phyloP scores from a whole-genome alignment of 2,113 vertebrate species.

The Hemiprocne comata region DNA sequence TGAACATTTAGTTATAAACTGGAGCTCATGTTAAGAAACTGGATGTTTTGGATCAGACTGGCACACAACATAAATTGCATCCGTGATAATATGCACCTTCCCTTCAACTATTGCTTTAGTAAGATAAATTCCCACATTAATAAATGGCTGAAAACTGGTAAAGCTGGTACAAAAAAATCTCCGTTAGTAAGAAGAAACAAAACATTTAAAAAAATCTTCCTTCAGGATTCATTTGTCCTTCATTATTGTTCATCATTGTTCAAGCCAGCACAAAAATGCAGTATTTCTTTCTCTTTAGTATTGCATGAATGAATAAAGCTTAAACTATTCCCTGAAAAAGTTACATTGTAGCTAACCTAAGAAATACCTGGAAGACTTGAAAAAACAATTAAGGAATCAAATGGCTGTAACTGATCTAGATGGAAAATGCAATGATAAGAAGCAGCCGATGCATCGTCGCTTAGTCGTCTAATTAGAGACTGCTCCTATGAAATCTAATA shows the following conservation, averaged over 20 bases:
- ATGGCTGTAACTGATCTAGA: slow-evolving; percentile 86
- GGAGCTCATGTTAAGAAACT: slow-evolving; percentile 81
- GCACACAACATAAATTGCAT: slow-evolving; percentile 95
- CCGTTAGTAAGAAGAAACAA: slow-evolving; percentile 89
- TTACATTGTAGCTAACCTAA: slow-evolving; percentile 85
- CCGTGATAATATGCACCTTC: slow-evolving; percentile 93
- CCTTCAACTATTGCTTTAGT: slow-evolving; percentile 94
- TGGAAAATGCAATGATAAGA: slow-evolving; percentile 83
- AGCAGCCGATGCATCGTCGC: slow-evolving; percentile 80
- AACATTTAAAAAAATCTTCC: slow-evolving; percentile 86
- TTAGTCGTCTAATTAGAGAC: slow-evolving; percentile 79
- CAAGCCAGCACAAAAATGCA: slow-evolving; percentile 88
- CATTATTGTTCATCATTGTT: slow-evolving; percentile 86
- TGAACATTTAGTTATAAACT: slow-evolving; percentile 82
- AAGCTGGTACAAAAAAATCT: slow-evolving; percentile 96
- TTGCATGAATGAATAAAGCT: slow-evolving; percentile 94
- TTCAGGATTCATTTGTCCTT: slow-evolving; percentile 84
- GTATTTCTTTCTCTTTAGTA: slow-evolving; percentile 87
- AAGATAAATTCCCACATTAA: slow-evolving; percentile 93
- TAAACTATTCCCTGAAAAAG: slow-evolving; percentile 91
- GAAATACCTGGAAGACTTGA: slow-evolving; percentile 91
- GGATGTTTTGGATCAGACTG: slow-evolving; percentile 86
- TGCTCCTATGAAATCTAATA: slow-evolving; percentile 83
- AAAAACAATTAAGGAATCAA: slow-evolving; percentile 87
- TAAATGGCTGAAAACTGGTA: slow-evolving; percentile 94